Percentiles rank a stretch among this genome's conserved stretches.
Evolutionary conservation across 2,113 vertebrate species (phyloP).

Genomic region (Rutilus rutilus): DNA sequence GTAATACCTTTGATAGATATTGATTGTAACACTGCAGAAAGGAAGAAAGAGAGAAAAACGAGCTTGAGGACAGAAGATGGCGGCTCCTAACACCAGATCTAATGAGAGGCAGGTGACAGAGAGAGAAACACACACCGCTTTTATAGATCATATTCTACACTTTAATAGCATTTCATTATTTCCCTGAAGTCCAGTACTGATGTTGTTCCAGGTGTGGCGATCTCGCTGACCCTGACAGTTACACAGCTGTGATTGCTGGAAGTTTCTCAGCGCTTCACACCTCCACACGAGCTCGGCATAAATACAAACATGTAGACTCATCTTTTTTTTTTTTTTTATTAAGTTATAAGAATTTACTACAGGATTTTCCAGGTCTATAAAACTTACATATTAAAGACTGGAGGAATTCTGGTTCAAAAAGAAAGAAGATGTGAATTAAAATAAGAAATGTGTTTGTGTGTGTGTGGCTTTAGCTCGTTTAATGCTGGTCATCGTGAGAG

Average conservation of each 20-base stretch:
- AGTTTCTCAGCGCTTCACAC: too few species aligned
- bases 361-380: too few species aligned
- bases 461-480: too few species aligned
- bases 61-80: constrained; percentile 74
- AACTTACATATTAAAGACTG: too few species aligned
- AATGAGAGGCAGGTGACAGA: constrained; percentile 60
- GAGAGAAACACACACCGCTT: neutral
- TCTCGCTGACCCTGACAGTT: neutral
- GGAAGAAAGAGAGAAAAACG: constrained; percentile 77
- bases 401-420: too few species aligned
- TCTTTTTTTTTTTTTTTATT: too few species aligned
- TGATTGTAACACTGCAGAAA: constrained; percentile 69
- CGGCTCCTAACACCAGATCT: constrained; percentile 40
- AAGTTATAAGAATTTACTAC: too few species aligned
- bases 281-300: too few species aligned
- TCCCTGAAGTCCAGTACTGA: neutral
- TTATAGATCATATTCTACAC: neutral
- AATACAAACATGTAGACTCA: too few species aligned
- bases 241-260: neutral
- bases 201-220: neutral
- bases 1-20: constrained; percentile 78
- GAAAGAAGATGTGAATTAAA: too few species aligned
- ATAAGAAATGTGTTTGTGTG: too few species aligned
- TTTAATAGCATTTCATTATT: neutral
- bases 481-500: too few species aligned